Percentiles rank a stretch among this genome's conserved stretches.
Evolutionary conservation across 2,888 invertebrate genomes (phyloP).

Genomic region (Cordilura impudica): DNA sequence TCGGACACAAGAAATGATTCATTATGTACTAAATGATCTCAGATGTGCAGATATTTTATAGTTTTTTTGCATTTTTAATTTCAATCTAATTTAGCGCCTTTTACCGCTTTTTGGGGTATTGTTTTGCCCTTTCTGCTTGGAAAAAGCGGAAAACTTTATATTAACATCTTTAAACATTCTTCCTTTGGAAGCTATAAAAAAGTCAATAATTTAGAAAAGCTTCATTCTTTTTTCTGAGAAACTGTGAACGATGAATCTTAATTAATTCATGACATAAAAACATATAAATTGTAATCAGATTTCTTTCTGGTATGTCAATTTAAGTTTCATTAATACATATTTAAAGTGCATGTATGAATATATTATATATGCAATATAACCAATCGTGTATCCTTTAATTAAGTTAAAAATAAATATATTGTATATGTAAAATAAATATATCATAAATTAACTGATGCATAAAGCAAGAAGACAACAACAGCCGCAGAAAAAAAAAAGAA

Average conservation of each 20-base stretch:
- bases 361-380: slow-evolving; percentile 35
- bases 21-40: too few species aligned
- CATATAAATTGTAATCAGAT: slow-evolving; percentile 39
- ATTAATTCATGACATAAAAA: slow-evolving; percentile 28
- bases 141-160: too few species aligned
- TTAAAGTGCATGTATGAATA: not conserved
- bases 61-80: too few species aligned
- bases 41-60: too few species aligned
- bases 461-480: not conserved
- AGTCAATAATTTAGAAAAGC: too few species aligned
- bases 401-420: slow-evolving; percentile 53
- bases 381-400: slow-evolving; percentile 61
- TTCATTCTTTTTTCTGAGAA: slow-evolving; percentile 13
- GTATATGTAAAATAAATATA: too few species aligned
- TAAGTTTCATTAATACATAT: not conserved
- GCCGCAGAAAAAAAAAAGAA: not conserved
- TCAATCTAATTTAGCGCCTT: too few species aligned
- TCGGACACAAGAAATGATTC: too few species aligned
- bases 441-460: slow-evolving; percentile 59
- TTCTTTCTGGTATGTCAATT: not conserved
- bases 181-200: too few species aligned
- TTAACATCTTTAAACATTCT: too few species aligned
- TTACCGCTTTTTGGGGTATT: too few species aligned
- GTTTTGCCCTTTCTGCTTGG: too few species aligned
- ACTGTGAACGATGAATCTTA: slow-evolving; percentile 22